Evolutionary conservation across 2,113 vertebrate species (phyloP).

Genomic region (Antennarius striatus): DNA sequence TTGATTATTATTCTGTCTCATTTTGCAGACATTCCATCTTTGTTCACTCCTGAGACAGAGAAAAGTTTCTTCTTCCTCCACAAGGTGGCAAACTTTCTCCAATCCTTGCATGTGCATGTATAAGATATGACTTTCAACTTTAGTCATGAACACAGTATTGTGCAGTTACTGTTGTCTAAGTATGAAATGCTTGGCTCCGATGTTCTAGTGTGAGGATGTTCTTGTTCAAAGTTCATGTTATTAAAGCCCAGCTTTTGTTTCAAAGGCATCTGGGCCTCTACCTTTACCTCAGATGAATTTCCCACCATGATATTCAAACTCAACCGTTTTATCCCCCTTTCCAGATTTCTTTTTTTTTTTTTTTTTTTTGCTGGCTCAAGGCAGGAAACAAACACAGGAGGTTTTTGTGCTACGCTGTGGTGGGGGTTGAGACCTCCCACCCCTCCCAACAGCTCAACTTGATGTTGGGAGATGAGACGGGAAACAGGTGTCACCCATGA

Average conservation of each 20-base stretch:
- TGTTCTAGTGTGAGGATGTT: conserved; percentile 3
- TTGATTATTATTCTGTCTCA: conserved; percentile 20
- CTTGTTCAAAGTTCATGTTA: conserved; percentile 36
- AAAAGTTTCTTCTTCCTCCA: conserved; percentile 40
- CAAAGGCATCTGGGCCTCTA: conserved; percentile 38
- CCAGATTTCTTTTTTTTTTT: background rate
- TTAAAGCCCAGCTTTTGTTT: conserved; percentile 24
- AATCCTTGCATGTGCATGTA: conserved; percentile 21
- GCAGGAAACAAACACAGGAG: conserved; percentile 71
- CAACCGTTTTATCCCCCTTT: conserved; percentile 41
- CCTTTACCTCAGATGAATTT: conserved; percentile 62
- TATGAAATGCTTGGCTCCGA: conserved; percentile 24
- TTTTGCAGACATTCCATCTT: conserved; percentile 5
- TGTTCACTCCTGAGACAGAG: background rate
- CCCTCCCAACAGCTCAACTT: conserved; percentile 54
- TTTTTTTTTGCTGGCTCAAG: conserved; percentile 21
- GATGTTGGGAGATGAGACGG: conserved; percentile 75
- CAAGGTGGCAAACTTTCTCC: conserved; percentile 76
- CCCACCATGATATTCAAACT: conserved; percentile 55
- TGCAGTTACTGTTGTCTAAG: conserved; percentile 10
- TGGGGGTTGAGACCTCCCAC: conserved; percentile 38
- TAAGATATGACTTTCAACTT: background rate
- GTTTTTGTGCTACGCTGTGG: conserved; percentile 57
- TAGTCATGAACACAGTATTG: background rate
- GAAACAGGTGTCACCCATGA: conserved; percentile 82